These are phyloP conservation scores for Drosophila quadrilineata DNA, from an alignment of 1,140 invertebrate species.

Conservation along the genomic window DNA sequence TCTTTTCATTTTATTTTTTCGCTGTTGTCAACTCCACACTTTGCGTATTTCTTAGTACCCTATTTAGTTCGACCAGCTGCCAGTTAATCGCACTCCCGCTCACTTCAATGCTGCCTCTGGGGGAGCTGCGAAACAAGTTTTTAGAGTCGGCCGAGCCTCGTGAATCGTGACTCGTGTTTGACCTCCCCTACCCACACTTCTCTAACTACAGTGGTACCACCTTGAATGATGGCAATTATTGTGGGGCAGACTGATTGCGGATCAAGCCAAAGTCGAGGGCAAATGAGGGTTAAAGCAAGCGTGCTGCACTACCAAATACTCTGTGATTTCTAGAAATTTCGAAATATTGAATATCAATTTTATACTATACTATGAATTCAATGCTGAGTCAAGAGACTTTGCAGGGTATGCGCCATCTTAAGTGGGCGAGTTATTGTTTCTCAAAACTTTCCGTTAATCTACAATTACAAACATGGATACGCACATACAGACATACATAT, in stretches of 20 bases:
- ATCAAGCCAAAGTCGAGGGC: conserved; percentile 40
- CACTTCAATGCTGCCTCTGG: conserved; percentile 15
- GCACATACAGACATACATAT: not conserved
- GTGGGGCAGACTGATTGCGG: conserved; percentile 8
- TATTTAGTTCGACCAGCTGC: conserved; percentile 19
- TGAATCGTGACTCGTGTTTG: conserved; percentile 25
- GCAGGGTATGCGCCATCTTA: conserved; percentile 2
- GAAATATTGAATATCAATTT: too few relatives aligned
- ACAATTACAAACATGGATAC: not conserved
- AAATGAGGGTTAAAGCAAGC: conserved; percentile 43
- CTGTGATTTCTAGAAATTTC: too few relatives aligned
- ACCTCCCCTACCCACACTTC: conserved; percentile 18
- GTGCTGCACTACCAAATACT: not conserved
- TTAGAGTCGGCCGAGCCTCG: not conserved
- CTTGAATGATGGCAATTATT: conserved; percentile 52
- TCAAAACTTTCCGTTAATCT: conserved; percentile 60
- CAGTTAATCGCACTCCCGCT: conserved; percentile 7
- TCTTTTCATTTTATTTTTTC: conserved; percentile 25
- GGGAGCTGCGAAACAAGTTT: conserved; percentile 14
- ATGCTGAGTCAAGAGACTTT: not conserved
- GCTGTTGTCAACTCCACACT: not conserved
- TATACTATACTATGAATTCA: not conserved
- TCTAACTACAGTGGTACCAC: conserved; percentile 25
- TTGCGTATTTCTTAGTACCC: conserved; percentile 3
- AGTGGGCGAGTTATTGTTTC: conserved; percentile 39